A percentile compares a stretch with the other conserved stretches of the same genome.
These are phyloP conservation scores for Cercopithecus diana DNA, from an alignment of 2,797 vertebrate genomes.

Conservation along the genomic window DNA sequence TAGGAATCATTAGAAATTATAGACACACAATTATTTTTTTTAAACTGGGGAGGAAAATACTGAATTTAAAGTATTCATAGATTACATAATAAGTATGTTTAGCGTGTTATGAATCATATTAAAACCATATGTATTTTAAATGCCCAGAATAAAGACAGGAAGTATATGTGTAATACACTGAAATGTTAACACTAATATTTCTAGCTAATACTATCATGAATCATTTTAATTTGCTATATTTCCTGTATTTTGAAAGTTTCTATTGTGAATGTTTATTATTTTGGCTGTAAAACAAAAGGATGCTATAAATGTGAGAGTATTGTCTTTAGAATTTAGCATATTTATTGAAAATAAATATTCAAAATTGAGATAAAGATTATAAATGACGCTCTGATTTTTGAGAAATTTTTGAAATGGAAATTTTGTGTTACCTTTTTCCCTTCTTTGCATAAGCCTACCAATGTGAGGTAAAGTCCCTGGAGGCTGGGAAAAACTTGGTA, in stretches of 20 bases:
- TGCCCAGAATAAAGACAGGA: not conserved
- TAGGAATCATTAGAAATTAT: not conserved
- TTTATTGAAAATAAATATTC: slow-evolving; percentile 3
- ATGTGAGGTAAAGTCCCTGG: not conserved
- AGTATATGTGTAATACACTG: not conserved
- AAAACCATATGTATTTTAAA: not conserved
- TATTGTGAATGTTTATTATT: not conserved
- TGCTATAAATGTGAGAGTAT: not conserved
- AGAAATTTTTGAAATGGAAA: slow-evolving; percentile 20
- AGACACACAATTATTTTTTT: not conserved
- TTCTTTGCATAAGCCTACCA: not conserved
- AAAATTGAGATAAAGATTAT: not conserved
- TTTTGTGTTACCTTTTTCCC: not conserved
- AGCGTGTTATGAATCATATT: not conserved
- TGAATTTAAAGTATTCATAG: not conserved
- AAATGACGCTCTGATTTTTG: not conserved
- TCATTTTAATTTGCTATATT: slow-evolving; percentile 13
- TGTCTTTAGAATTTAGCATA: not conserved
- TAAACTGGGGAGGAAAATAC: not conserved
- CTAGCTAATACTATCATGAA: not conserved
- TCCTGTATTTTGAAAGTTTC: not conserved
- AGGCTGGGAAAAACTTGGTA: slow-evolving; percentile 14
- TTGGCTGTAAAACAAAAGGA: not conserved
- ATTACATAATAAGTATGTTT: slow-evolving; percentile 32
- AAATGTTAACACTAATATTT: not conserved